Evolutionary conservation across 2,888 invertebrate genomes (phyloP).

Genomic region (Harmothoe impar): DNA sequence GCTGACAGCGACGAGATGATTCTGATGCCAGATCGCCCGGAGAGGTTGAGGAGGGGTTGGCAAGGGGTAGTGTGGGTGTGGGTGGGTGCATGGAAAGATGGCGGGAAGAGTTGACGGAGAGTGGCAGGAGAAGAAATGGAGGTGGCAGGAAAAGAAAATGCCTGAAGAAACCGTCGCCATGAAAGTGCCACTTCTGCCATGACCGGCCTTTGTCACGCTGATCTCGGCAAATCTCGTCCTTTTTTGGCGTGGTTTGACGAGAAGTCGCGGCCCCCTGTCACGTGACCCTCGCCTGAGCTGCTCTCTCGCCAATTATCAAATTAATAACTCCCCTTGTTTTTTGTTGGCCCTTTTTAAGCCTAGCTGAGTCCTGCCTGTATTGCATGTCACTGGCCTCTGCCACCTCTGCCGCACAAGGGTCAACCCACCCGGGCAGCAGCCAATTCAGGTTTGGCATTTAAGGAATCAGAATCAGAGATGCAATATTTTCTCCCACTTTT

Average conservation of each 20-base stretch:
- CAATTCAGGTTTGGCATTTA: no score
- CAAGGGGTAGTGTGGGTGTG: neutral
- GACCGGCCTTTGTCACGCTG: slow-evolving; percentile 32
- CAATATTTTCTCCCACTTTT: no score
- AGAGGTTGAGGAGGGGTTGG: neutral
- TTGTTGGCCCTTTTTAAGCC: neutral
- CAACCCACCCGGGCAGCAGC: neutral
- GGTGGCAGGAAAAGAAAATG: neutral
- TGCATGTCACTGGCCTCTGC: neutral
- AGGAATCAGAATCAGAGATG: no score
- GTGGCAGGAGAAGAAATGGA: neutral
- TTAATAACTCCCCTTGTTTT: slow-evolving; percentile 45
- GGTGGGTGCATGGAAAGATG: neutral
- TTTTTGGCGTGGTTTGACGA: slow-evolving; percentile 19
- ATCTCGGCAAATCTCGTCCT: neutral
- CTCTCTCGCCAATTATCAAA: slow-evolving; percentile 56
- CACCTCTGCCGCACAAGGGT: neutral
- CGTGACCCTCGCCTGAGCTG: slow-evolving; percentile 38
- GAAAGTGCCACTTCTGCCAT: slow-evolving; percentile 34
- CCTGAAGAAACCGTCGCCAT: neutral
- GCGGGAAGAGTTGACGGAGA: neutral
- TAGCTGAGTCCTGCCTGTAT: neutral
- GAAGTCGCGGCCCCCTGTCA: slow-evolving; percentile 29
- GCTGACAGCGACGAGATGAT: neutral
- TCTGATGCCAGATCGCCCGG: neutral